Evolutionary conservation across 2,888 invertebrate species (phyloP).

Genomic region (Barypeithes pellucidus): DNA sequence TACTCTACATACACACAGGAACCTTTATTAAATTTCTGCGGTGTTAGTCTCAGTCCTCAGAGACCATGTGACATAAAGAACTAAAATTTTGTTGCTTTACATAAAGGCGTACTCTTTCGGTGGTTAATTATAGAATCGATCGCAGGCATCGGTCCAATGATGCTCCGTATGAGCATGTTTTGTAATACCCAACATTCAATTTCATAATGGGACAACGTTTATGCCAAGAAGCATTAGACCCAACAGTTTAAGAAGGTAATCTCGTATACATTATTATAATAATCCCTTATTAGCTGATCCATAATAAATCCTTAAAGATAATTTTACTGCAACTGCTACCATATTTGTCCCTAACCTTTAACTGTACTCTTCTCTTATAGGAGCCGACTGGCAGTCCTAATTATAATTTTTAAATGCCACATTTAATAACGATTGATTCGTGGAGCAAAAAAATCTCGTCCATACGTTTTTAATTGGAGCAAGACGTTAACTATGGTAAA

Average conservation of each 20-base stretch:
- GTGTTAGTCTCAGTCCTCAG: too few relatives aligned
- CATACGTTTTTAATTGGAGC: constrained; percentile 44
- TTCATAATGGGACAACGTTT: too few relatives aligned
- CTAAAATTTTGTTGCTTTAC: too few relatives aligned
- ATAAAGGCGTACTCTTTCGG: too few relatives aligned
- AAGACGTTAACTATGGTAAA: constrained; percentile 19
- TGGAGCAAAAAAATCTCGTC: constrained; percentile 27
- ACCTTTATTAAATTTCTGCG: too few relatives aligned
- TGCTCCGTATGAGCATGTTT: too few relatives aligned
- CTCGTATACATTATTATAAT: constrained; percentile 32
- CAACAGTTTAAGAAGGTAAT: constrained; percentile 19
- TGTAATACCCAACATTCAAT: too few relatives aligned
- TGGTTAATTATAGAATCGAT: too few relatives aligned
- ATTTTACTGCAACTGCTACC: constrained; percentile 44
- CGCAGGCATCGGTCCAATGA: too few relatives aligned
- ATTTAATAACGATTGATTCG: constrained; percentile 56
- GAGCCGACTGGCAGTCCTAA: constrained; percentile 52
- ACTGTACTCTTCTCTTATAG: constrained; percentile 33
- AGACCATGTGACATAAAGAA: too few relatives aligned
- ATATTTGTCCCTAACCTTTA: constrained; percentile 53
- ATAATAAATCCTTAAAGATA: constrained; percentile 35
- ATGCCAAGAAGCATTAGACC: constrained; percentile 8
- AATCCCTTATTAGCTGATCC: constrained; percentile 41
- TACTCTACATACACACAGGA: too few relatives aligned
- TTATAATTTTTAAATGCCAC: constrained; percentile 61